Evolutionary conservation across 30 jellyfish, hydroid and myxozoan genomes (phyloP), one percentile per base, ranked within the genome.

Genomic region (Turritopsis dohrnii): DNA sequence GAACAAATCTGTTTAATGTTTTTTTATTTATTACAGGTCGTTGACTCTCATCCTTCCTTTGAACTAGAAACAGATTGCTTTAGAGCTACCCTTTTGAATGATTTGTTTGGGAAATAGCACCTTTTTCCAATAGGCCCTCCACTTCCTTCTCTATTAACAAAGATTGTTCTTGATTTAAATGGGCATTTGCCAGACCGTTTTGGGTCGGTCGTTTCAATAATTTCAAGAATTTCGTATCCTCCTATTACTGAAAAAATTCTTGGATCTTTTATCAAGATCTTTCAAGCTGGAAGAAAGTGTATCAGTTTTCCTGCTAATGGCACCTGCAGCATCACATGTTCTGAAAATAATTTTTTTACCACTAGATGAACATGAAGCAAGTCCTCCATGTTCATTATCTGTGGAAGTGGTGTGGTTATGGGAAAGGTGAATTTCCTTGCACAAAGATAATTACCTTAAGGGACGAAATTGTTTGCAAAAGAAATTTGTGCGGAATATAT

Each of bases 1-100:
- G 76, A 25, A 66, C 76, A 66, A 66, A 66, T 25, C 76, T 66
- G 76, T 54, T 27, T 27, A 79, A 54, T 21, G 41, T 23, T 7
- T 79, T 54, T 74, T 8, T 1, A 28, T 25, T 21, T 25, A 54
- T 29, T 21, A 20, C 21, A 25, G 74, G 79, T 79, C 29, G 85
- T 28, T 54, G 76, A 24, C 79, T 21, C 29, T 18, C 66, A 79
- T 54, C 66, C 66, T 54, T 79, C 53, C 29, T 79, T 29, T 21
- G 81, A 26, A 24, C 76, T 66, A 26, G 71, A 80, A 31, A 71
- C 29, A 28, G 60, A 17, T 31, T 54, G 65, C 53, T 27, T 52
- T 53, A 8, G 21, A 28, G 22, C 52, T 81, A 22, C 29, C 18
- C 82, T 24, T 81, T 29, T 7, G 53, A 25, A 18, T 21, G 54